phyloP scores from a whole-genome alignment of 2,797 vertebrate genomes.

The Coracias cyanogaster region DNA sequence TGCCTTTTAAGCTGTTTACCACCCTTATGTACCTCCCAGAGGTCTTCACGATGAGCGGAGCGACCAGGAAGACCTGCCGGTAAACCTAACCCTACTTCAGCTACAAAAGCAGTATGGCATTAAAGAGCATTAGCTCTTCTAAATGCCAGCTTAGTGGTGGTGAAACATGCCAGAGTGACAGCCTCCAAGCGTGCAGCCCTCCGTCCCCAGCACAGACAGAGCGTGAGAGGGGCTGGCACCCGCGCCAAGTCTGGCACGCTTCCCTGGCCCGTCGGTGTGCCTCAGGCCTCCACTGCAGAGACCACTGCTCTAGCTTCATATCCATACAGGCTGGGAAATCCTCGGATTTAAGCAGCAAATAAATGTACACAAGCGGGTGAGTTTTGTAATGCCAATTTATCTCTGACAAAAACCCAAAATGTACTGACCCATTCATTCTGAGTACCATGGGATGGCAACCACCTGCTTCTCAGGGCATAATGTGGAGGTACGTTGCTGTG shows the following conservation, averaged over 20 bases:
- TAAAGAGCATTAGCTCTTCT: background rate
- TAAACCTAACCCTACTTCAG: background rate
- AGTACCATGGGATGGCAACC: background rate
- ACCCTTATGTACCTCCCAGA: background rate
- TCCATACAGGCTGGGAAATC: background rate
- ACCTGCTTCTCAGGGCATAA: background rate
- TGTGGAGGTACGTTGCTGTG: background rate
- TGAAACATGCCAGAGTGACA: background rate
- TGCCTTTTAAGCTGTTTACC: background rate
- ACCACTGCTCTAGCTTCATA: background rate
- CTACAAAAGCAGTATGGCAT: background rate
- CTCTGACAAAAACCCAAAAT: fast-evolving
- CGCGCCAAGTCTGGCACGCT: background rate
- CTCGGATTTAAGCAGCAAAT: background rate
- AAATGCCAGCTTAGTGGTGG: background rate
- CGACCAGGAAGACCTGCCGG: background rate
- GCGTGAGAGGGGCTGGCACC: background rate
- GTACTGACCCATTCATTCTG: fast-evolving
- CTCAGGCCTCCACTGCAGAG: background rate
- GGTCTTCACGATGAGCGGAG: background rate
- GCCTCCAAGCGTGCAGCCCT: background rate
- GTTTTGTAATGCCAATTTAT: background rate
- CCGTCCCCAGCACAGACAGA: background rate
- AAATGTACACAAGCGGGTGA: background rate
- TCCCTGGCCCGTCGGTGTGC: background rate